Conservation (phyloP, 1,140 invertebrate species). For the Atta texana region DNA sequence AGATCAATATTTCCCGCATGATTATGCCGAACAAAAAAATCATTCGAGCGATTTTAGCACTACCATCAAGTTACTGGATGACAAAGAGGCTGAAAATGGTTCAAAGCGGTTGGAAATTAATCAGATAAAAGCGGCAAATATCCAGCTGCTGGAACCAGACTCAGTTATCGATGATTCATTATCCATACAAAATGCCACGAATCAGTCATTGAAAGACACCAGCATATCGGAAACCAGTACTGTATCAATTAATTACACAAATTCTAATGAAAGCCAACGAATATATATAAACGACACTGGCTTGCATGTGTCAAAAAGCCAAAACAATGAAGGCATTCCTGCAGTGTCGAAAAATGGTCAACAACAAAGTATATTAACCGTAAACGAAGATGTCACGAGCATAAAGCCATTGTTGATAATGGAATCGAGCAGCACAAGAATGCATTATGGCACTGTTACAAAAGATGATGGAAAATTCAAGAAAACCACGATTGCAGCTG, state of each 20-base stretch:
- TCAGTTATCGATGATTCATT: not conserved
- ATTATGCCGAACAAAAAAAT: not conserved
- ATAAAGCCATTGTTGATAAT: not conserved
- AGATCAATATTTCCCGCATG: not conserved
- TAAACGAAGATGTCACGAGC: not conserved
- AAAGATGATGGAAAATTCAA: not conserved
- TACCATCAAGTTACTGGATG: slow-evolving; percentile 7
- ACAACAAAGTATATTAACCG: not conserved
- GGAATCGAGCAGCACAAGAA: not conserved
- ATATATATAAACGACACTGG: not conserved
- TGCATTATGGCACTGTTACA: not conserved
- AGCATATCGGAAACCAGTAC: not conserved
- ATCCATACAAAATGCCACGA: not conserved
- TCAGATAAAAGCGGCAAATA: not conserved
- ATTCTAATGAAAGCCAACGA: not conserved
- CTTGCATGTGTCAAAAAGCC: not conserved
- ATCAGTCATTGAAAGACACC: not conserved
- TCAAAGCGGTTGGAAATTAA: not conserved
- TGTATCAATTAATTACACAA: not conserved
- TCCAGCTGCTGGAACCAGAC: not conserved
- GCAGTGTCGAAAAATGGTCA: too few relatives aligned
- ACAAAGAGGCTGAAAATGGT: not conserved
- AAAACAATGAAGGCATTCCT: not conserved
- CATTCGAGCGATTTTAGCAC: not conserved
- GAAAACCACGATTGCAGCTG: not conserved